Conservation (phyloP, 2,888 invertebrate species). For the Fabriciana adippe region DNA sequence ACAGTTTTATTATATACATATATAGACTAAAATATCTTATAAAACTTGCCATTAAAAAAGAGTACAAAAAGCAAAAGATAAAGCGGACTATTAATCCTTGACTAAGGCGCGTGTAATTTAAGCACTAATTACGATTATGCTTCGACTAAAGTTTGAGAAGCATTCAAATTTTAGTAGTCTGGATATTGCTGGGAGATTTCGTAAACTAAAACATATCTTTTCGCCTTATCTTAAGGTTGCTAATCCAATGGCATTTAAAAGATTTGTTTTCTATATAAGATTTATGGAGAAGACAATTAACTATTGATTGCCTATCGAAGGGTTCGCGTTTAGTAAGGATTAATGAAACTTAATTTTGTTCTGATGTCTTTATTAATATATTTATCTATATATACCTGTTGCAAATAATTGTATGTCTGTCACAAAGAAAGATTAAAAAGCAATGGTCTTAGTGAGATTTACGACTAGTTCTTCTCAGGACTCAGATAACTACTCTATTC, state of each 20-base stretch:
- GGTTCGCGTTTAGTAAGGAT: conserved; percentile 57
- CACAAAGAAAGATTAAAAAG: too few relatives aligned
- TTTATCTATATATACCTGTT: neutral
- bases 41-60: neutral
- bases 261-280: conserved; percentile 49
- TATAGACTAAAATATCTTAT: neutral
- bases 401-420: too few relatives aligned
- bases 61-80: conserved; percentile 3
- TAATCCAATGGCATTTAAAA: conserved; percentile 17
- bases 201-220: conserved; percentile 17
- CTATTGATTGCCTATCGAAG: conserved; percentile 58
- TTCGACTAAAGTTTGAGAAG: conserved; percentile 25
- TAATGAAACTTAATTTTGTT: conserved; percentile 51
- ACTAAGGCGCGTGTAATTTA: conserved; percentile 24
- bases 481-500: too few relatives aligned
- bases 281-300: conserved; percentile 66
- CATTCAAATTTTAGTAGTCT: conserved; percentile 28
- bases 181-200: conserved; percentile 4
- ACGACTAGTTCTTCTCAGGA: too few relatives aligned
- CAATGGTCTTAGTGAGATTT: too few relatives aligned
- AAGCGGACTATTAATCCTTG: conserved; percentile 9
- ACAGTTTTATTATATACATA: neutral
- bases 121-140: conserved; percentile 29
- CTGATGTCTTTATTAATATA: conserved; percentile 33
- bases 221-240: conserved; percentile 1